These are phyloP conservation scores for Thamnophis sirtalis DNA, from an alignment of 2,113 vertebrate species.

Conservation along the genomic window DNA sequence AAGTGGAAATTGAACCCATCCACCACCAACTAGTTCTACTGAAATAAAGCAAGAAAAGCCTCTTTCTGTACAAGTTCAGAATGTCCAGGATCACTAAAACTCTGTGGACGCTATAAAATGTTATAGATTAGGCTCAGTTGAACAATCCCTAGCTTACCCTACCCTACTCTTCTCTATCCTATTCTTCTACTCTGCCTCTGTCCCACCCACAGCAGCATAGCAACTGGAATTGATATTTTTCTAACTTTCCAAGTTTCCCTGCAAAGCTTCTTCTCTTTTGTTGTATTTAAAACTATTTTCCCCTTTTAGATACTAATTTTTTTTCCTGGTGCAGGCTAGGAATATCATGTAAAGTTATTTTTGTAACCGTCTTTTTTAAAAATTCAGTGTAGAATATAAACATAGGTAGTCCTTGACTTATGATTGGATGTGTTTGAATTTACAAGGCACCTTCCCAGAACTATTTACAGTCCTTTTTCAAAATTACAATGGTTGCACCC, in stretches of 20 bases:
- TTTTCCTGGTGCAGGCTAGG: too few relatives aligned
- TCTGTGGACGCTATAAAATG: neutral
- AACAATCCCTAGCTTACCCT: too few relatives aligned
- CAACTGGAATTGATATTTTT: neutral
- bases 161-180: too few relatives aligned
- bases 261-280: neutral
- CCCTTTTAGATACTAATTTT: neutral
- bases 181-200: neutral
- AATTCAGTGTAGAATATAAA: neutral
- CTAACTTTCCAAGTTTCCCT: neutral
- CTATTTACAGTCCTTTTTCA: neutral
- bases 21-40: too few relatives aligned
- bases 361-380: neutral
- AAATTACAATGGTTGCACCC: neutral
- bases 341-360: neutral
- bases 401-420: neutral
- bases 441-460: neutral
- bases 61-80: neutral
- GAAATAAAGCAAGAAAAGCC: neutral
- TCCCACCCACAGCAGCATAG: slow-evolving; percentile 2
- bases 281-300: neutral
- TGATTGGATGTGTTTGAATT: neutral
- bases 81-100: neutral
- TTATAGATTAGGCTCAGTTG: neutral
- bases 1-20: neutral